Evolutionary conservation across 2,797 vertebrate genomes (phyloP), one percentile per base, ranked within the genome.

Genomic region (Microhierax caerulescens): DNA sequence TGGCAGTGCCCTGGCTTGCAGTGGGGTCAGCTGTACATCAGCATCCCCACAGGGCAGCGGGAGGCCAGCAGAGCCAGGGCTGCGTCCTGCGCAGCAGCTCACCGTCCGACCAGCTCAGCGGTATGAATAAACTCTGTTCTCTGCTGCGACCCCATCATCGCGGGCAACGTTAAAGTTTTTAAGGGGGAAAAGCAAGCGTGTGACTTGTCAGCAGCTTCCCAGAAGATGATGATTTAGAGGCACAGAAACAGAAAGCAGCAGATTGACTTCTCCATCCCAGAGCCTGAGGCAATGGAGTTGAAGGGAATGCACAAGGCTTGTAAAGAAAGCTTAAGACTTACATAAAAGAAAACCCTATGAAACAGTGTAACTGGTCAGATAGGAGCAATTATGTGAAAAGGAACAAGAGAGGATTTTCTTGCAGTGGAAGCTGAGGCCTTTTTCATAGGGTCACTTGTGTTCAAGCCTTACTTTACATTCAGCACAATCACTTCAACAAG

Each of bases 231-330:
- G 63, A 85, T n/a, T 87, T 56, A 84, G 76, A 96, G 69, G 47
- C 82, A 88, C 65, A 81, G 72, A 95, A 94, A 90, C 56, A 36
- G 19, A 91, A 94, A 95, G 45, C 48, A 77, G 59, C 43, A 54
- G 72, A 72, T 17, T 30, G 92, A 72, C 39, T 89, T 84, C 51
- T 73, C 56, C 34, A 85, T 50, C n/a, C 50, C 45, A 85, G 48
- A 91, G 53, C 45, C 53, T 74, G 76, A 96, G 85, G 32, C 78
- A 88, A 83, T 34, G 74, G 50, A 54, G 83, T 34, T 93, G 61
- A 80, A 92, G 20, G 80, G 23, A 91, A 88, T 22, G 22, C 65
- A 50, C 24, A 68, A 74, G 32, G 50, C 57, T 78, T 54, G 54
- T 68, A 75, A 91, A 94, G 27, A 93, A 90, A 90, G 19, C n/a